These are phyloP conservation scores for Plusia festucae DNA, from an alignment of 2,888 invertebrate genomes.

Conservation along the genomic window DNA sequence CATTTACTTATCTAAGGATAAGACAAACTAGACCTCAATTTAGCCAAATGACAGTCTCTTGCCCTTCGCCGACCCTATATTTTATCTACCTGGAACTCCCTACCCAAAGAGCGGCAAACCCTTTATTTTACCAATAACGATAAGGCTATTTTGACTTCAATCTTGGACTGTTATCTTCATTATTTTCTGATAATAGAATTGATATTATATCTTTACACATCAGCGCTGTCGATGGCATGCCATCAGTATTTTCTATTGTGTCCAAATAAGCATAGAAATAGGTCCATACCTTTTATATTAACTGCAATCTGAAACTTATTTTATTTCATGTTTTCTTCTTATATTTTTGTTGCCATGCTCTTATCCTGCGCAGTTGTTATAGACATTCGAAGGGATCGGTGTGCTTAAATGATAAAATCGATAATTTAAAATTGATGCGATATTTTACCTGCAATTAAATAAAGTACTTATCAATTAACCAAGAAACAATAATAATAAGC, in stretches of 20 bases:
- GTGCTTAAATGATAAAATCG: conserved; percentile 10
- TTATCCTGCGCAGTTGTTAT: conserved; percentile 39
- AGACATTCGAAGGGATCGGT: conserved; percentile 24
- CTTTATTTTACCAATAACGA: conserved; percentile 53
- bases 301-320: conserved; percentile 53
- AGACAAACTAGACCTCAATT: conserved; percentile 19
- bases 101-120: conserved; percentile 44
- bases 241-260: conserved; percentile 55
- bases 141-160: conserved; percentile 56
- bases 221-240: conserved; percentile 38
- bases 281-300: conserved; percentile 43
- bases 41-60: conserved; percentile 24
- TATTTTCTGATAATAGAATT: conserved; percentile 56
- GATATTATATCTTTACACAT: conserved; percentile 56
- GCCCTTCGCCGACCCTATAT: conserved; percentile 6
- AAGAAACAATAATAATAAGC: not conserved
- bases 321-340: conserved; percentile 45
- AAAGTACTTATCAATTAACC: not conserved
- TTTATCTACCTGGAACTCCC: conserved; percentile 46
- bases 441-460: not conserved
- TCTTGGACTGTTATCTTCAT: conserved; percentile 53
- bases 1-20: not conserved
- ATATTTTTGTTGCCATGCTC: conserved; percentile 38
- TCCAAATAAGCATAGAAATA: conserved; percentile 57
- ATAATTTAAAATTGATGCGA: not conserved